Base-by-base conservation (phyloP, 2,888 invertebrate genomes). In the Empis stercorea region DNA sequence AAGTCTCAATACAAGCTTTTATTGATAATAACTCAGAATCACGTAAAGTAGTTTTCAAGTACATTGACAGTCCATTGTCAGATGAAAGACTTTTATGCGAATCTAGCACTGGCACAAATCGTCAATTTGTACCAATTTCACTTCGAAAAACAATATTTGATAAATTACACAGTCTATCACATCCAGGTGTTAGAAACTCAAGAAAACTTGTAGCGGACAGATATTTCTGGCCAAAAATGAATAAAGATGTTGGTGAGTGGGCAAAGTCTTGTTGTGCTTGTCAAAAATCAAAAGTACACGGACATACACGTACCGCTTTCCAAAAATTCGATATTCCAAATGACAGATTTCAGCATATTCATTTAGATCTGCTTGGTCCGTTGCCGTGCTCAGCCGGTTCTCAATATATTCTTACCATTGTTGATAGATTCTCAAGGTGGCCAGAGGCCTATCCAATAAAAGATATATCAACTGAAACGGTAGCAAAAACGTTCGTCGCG, bases 371-470 rank as follows among this genome's bases (percentile, higher is more conserved):
- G 15, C 16, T 38, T 16, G 38, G 38, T 20, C 20, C 36, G 3
- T 13, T 39, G 5, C 20, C 39, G 10, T 6, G 4, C 2, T 39
- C 39, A 2, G 10, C 1, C 9, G 23, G 11, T 17, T 7, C 11
- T 23, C 5, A 16, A 5, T 20, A 39, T 20, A 10, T 39, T 14
- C 6, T 39, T 3, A 43, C 45, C n/a, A 42, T 48, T 43, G 41
- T 43, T 5, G 48, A 48, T 27, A 32, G 49, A 13, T 45, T 30
- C 23, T 27, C 39, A 11, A 30, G 43, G 13, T 48, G 48, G 45
- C 42, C 43, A 30, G 48, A 41, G 32, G 42, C 45, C 11, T 37
- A 20, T 13, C 42, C 45, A 2, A 13, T 45, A 2, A 43, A 20
- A 10, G 43, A 43, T 16, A 48, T 44, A 39, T 27, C 20, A 3